Evolutionary conservation across 2,797 vertebrate species (phyloP).

Genomic region (Halcyon badia): DNA sequence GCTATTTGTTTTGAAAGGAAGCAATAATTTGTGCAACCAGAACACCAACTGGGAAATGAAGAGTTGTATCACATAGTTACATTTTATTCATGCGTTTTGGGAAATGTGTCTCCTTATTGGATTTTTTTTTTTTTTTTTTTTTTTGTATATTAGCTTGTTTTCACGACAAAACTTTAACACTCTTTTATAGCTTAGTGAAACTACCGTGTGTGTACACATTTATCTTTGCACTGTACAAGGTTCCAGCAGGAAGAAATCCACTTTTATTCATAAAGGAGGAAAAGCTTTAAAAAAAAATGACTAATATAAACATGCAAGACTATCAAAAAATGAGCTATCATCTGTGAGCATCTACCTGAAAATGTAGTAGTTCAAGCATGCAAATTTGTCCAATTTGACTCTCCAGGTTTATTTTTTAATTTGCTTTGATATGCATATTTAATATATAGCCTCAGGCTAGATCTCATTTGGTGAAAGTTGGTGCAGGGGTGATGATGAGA

Average conservation of each 20-base stretch:
- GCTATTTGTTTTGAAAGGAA: slow-evolving; percentile 86
- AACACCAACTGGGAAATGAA: slow-evolving; percentile 79
- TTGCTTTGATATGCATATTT: slow-evolving; percentile 99
- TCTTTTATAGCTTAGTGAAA: slow-evolving; percentile 31
- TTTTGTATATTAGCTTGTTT: slow-evolving; percentile 47
- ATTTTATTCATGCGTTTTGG: slow-evolving; percentile 71
- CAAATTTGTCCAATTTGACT: slow-evolving; percentile 92
- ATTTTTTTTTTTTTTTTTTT: slow-evolving; percentile 14
- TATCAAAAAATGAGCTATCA: slow-evolving; percentile 24
- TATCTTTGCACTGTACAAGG: neutral
- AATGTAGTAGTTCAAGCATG: slow-evolving; percentile 76
- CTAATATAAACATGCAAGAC: neutral
- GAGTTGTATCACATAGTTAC: slow-evolving; percentile 76
- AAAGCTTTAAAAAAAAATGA: slow-evolving; percentile 6
- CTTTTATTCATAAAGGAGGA: neutral
- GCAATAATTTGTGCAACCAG: slow-evolving; percentile 84
- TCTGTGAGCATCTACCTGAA: slow-evolving; percentile 72
- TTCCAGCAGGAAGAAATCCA: neutral
- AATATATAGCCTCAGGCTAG: slow-evolving; percentile 92
- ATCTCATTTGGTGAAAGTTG: slow-evolving; percentile 94
- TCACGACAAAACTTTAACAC: slow-evolving; percentile 53
- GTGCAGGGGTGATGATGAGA: slow-evolving; percentile 91
- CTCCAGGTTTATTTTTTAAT: slow-evolving; percentile 91
- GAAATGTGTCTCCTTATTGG: slow-evolving; percentile 71
- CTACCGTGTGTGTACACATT: neutral